Evolutionary conservation across 2,888 invertebrate species (phyloP).

Genomic region (Masnerella sp.): DNA sequence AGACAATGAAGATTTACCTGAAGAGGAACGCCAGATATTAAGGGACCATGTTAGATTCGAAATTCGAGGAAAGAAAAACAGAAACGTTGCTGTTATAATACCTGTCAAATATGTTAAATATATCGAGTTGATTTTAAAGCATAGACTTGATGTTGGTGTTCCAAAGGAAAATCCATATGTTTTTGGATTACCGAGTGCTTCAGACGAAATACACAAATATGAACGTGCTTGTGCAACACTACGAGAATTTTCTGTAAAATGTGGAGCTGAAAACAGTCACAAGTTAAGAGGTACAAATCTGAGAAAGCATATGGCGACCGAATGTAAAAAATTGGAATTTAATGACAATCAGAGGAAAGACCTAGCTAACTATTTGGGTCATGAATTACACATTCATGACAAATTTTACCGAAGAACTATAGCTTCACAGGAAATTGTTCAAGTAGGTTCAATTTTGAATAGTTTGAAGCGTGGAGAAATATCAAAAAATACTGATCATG

Average conservation of each 20-base stretch:
- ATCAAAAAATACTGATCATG: no score
- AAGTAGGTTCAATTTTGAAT: constrained; percentile 1
- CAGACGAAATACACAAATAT: no score
- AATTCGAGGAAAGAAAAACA: constrained; percentile 25
- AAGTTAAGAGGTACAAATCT: not conserved
- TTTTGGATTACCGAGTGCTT: constrained; percentile 2
- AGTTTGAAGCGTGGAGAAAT: not conserved
- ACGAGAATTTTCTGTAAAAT: not conserved
- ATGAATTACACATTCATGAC: not conserved
- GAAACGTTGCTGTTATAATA: constrained; percentile 8
- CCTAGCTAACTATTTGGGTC: not conserved
- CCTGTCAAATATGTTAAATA: not conserved
- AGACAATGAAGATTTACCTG: not conserved
- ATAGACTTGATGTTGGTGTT: not conserved
- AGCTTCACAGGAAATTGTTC: not conserved
- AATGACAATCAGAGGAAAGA: not conserved
- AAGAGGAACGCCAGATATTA: not conserved
- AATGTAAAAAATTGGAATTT: not conserved
- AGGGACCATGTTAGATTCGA: constrained; percentile 6
- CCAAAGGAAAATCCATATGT: constrained; percentile 6
- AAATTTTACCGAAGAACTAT: not conserved
- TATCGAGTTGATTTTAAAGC: constrained; percentile 4
- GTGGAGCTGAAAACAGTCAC: not conserved
- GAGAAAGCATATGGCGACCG: not conserved
- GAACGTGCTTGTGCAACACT: not conserved